Base-by-base conservation (phyloP, 1,140 invertebrate species). In the Charaxes varanes region DNA sequence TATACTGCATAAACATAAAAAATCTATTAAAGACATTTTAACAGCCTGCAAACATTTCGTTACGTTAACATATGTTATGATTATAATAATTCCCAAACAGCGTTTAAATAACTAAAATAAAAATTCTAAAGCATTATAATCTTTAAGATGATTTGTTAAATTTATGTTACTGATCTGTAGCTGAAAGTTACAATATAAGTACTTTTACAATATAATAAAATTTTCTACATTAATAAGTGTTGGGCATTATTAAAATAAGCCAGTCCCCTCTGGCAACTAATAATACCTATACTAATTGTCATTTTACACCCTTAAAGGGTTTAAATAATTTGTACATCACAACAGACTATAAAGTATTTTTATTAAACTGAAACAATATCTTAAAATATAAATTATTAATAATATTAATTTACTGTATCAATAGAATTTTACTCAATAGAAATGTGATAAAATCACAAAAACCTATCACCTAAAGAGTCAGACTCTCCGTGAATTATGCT, bases 391-490 rank as follows among this genome's bases (percentile, higher is more conserved):
- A 31, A 21, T 15, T 2, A 21, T 30, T 14, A 13, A 15, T 13
- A 31, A 11, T 28, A 19, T 19, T 24, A 2, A 24, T 11, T 26
- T 6, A 26, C 3, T 8, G 21, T 6, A 3, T 3, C 6, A 12
- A 27, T 15, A 14, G 26, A 7, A 28, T 10, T 14, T 7, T 12
- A 11, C 7, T 15, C 2, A 26, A 11, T 26, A 12, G 13, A 1
- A 28, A 15, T 2, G 1, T 3, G 4, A 12, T 12, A 27, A 7
- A 27, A 28, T 24, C 8, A 27, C n/a, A 24, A 34, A n/a, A n/a
- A n/a, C n/a, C n/a, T n/a, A n/a, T n/a, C n/a, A n/a, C n/a, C 13
- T 14, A 27, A 36, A 43, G 32, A 43, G 41, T 43, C 21, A 34
- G 4, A 43, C 32, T 22, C 41, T 43, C 23, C 19, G 5, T 15